These are phyloP conservation scores for Sander vitreus DNA, from an alignment of 2,113 vertebrate genomes.

Conservation along the genomic window DNA sequence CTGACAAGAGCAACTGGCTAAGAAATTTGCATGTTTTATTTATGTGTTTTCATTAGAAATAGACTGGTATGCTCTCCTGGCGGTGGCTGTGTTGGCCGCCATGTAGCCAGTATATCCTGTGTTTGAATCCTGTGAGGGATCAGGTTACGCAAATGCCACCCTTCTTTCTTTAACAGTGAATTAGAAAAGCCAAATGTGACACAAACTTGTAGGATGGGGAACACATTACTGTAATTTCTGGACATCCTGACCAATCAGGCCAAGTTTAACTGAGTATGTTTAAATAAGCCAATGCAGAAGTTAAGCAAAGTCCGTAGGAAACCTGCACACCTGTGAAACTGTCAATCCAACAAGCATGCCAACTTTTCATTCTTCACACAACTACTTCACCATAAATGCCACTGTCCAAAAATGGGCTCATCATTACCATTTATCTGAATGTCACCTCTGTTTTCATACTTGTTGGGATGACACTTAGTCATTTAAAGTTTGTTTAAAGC, in stretches of 20 bases:
- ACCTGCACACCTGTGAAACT: not conserved
- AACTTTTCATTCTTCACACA: not conserved
- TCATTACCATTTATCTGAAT: not conserved
- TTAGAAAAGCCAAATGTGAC: not conserved
- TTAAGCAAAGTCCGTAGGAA: not conserved
- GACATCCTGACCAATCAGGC: not conserved
- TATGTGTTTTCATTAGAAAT: slow-evolving; percentile 63
- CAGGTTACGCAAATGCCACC: not conserved
- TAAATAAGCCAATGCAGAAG: no score
- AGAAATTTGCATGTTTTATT: slow-evolving; percentile 64
- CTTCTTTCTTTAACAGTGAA: not conserved
- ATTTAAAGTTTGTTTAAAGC: not conserved
- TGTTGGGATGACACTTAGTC: not conserved
- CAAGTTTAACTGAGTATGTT: not conserved
- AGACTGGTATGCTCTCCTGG: slow-evolving; percentile 13
- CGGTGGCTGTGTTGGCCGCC: slow-evolving; percentile 7
- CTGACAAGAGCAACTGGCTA: slow-evolving; percentile 50
- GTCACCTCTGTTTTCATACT: not conserved
- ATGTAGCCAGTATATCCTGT: not conserved
- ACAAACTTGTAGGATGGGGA: no score
- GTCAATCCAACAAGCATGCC: not conserved
- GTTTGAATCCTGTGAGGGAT: slow-evolving; percentile 7
- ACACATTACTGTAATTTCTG: not conserved
- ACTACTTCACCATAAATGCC: not conserved
- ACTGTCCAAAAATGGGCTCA: not conserved